These are phyloP conservation scores for Leuctra nigra DNA, from an alignment of 2,888 invertebrate species.

Conservation along the genomic window DNA sequence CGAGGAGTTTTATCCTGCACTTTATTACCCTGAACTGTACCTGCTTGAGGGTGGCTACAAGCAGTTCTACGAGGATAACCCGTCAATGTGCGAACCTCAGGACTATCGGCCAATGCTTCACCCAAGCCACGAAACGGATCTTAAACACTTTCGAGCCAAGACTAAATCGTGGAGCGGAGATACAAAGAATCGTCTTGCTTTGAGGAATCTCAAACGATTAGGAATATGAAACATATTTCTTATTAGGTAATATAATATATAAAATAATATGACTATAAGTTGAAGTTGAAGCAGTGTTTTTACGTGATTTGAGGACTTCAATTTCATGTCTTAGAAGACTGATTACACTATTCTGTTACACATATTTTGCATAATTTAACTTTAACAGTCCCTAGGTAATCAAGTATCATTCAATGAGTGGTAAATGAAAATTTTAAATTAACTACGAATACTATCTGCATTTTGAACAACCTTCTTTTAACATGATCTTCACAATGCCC, in stretches of 20 bases:
- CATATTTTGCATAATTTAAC: no score
- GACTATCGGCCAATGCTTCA: constrained; percentile 82
- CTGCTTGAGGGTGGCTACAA: constrained; percentile 88
- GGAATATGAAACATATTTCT: constrained; percentile 19
- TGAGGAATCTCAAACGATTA: constrained; percentile 27
- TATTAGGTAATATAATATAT: not conserved
- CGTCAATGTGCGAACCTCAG: constrained; percentile 62
- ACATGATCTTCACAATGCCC: no score
- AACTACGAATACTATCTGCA: no score
- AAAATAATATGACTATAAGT: no score
- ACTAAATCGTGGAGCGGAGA: constrained; percentile 66
- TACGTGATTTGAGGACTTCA: no score
- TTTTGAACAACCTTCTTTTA: no score
- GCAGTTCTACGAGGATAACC: constrained; percentile 64
- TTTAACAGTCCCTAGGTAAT: no score
- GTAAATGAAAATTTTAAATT: no score
- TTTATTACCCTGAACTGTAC: constrained; percentile 91
- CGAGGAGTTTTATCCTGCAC: constrained; percentile 71
- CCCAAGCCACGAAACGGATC: constrained; percentile 63
- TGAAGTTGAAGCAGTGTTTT: no score
- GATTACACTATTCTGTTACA: no score
- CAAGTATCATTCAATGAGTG: no score
- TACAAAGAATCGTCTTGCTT: constrained; percentile 28
- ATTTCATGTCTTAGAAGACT: no score
- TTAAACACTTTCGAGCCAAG: constrained; percentile 67